Base-by-base conservation (phyloP, 92 coral and sea anemone species). In the Porites rus region DNA sequence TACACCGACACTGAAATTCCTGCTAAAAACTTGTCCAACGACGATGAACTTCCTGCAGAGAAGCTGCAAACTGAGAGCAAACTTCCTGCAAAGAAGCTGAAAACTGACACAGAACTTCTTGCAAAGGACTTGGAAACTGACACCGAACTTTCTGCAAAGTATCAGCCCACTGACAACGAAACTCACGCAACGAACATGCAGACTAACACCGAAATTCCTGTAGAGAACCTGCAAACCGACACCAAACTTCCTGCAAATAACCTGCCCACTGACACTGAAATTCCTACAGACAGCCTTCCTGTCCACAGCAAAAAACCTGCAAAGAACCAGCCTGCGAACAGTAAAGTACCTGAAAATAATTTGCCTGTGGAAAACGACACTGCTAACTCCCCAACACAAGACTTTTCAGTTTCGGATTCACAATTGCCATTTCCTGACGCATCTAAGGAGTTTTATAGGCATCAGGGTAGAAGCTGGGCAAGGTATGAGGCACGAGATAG, bases 361-460 rank as follows among this genome's bases (percentile, higher is more conserved):
- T 7, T 60, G n/a, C 4, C 17, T 60, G n/a, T 16, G 16, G n/a
- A 60, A n/a, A 60, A 60, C 65, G 65, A 11, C 18, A 4, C 65
- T 60, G 16, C 65, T 10, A n/a, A 60, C 12, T 3, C 65, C 13
- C 4, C 10, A 60, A 60, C 24, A 22, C 24, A 22, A 22, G 24
- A 69, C 51, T 51, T 14, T 50, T 13, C 28, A 51, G 13, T 31
- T 43, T 50, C 83, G 16, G 71, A 64, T 69, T 50, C 54, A 62
- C 20, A 78, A 62, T 62, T 59, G 83, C 73, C 83, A 28, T 78
- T 78, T 78, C 83, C 83, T 78, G 83, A 78, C 51, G 60, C 13
- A 62, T 78, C 83, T 56, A 78, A 60, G 59, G 17, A 21, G 21
- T 78, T 78, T 78, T 78, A 78, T 63, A 18, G 51, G 22, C 68